Base-by-base conservation (phyloP, 2,113 vertebrate genomes). In the Ifrita kowaldi region DNA sequence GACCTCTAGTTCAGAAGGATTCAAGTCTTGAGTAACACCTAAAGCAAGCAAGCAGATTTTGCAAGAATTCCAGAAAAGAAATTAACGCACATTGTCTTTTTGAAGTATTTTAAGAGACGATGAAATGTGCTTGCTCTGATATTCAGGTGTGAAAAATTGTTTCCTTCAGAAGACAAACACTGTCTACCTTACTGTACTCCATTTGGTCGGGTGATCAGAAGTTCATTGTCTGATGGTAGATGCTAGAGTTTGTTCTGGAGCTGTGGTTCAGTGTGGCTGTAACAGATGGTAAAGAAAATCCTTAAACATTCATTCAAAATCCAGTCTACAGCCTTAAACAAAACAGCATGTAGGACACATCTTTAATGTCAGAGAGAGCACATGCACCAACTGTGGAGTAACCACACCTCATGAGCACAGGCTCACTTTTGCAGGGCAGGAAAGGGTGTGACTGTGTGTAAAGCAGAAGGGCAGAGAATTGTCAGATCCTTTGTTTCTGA, bases 321-420 rank as follows among this genome's bases (percentile, higher is more conserved):
- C 8, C 35, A 56, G 2, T 41, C 23, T n/a, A 23, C n/a, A 41
- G 23, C 50, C n/a, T 39, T 28, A 28, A 73, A 27, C 32, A 35
- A 24, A 62, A 3, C 69, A 74, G 50, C 49, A 33, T 4, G 14
- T 55, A 20, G 41, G 39, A 39, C 5, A 8, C 33, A 23, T 55
- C 28, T 47, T 7, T 44, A 52, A 32, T 30, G 33, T 21, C n/a
- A 39, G 42, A 47, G 62, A 44, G 50, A 46, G 15, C 21, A 10
- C 10, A 5, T 23, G n/a, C 1, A 4, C 75, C 0, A 2, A 13
- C 24, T 10, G 1, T 35, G 16, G 55, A 67, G 41, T 56, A 52
- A 50, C 71, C 41, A 17, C 78, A 42, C 41, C 39, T 90, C 7
- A 10, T 78, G 80, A 87, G 47, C 37, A 17, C 18, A 35, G 41